These are phyloP conservation scores for Meloidogyne chitwoodi DNA, from an alignment of 1,140 invertebrate genomes.

Conservation along the genomic window DNA sequence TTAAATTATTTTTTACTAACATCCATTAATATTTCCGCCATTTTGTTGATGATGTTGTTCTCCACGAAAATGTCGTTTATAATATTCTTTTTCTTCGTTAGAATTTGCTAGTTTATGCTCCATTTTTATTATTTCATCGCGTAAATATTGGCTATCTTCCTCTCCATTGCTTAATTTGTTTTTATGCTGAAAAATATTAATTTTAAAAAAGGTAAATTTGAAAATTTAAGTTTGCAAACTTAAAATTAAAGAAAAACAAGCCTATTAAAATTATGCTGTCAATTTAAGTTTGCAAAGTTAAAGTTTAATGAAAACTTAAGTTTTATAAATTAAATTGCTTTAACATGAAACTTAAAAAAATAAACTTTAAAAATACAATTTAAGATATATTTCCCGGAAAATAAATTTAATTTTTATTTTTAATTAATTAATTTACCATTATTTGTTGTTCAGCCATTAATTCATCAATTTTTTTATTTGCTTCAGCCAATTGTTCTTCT, in stretches of 20 bases:
- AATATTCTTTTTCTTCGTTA: constrained; percentile 30
- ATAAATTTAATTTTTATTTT: too few species aligned
- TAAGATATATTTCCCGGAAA: too few species aligned
- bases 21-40: background rate
- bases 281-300: too few species aligned
- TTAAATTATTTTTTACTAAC: background rate
- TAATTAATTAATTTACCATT: background rate
- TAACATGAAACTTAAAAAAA: too few species aligned
- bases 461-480: background rate
- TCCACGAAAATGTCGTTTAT: constrained; percentile 23
- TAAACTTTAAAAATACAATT: too few species aligned
- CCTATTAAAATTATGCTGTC: too few species aligned
- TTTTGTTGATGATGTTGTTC: background rate
- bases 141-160: background rate
- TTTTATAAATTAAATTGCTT: too few species aligned
- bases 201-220: too few species aligned
- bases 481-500: background rate
- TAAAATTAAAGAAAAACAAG: too few species aligned
- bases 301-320: too few species aligned
- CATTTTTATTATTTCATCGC: constrained; percentile 14
- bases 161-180: background rate
- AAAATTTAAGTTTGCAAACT: too few species aligned
- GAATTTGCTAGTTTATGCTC: constrained; percentile 20
- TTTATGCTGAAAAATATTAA: background rate
- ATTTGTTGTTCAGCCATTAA: background rate